phyloP scores from a whole-genome alignment of 2,888 invertebrate species.

The Drosophila nr. fundita region DNA sequence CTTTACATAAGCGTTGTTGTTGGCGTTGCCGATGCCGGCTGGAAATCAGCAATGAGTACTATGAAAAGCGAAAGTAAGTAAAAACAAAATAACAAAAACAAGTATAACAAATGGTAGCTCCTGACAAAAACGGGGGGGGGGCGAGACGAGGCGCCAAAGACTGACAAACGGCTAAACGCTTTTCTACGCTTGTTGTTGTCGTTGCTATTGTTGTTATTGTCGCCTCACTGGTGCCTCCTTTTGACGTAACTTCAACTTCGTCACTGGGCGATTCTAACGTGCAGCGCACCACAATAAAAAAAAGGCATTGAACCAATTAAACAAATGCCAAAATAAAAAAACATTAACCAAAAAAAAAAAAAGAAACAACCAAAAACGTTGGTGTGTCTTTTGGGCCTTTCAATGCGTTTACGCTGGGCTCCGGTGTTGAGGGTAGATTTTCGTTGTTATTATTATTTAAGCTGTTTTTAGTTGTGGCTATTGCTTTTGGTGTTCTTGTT shows the following conservation, averaged over 20 bases:
- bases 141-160: conserved; percentile 58
- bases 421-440: conserved; percentile 10
- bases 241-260: conserved; percentile 71
- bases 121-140: conserved; percentile 3
- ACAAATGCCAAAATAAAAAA: conserved; percentile 16
- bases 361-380: conserved; percentile 2
- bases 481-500: conserved; percentile 17
- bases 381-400: conserved; percentile 4
- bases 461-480: conserved; percentile 44
- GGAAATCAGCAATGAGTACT: conserved; percentile 30
- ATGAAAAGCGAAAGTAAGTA: conserved; percentile 8
- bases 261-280: conserved; percentile 13
- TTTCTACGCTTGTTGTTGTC: conserved; percentile 14
- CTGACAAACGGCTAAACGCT: conserved; percentile 39
- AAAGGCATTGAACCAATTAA: conserved; percentile 32
- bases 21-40: conserved; percentile 29
- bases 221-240: conserved; percentile 50
- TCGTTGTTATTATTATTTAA: conserved; percentile 30
- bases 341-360: conserved; percentile 12
- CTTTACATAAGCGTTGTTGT: conserved; percentile 74
- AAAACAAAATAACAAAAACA: conserved; percentile 17
- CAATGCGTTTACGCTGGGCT: conserved; percentile 18
- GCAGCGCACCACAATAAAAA: conserved; percentile 16
- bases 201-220: conserved; percentile 24
- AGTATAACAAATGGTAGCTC: conserved; percentile 24